Conservation (phyloP, 2,888 invertebrate genomes). For the Masnerella sp. region DNA sequence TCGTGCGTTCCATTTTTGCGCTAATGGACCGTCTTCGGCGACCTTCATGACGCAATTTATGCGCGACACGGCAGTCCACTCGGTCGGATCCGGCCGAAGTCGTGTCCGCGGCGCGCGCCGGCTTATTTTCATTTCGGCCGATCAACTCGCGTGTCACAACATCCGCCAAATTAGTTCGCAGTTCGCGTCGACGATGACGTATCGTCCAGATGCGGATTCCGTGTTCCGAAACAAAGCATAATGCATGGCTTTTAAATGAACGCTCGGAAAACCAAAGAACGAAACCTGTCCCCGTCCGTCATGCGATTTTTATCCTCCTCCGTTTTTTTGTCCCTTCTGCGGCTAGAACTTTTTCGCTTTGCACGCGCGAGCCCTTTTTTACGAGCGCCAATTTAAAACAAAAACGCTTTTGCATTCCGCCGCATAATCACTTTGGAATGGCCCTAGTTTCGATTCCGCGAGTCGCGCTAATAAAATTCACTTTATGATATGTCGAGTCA, state of each 20-base stretch:
- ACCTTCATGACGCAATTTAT: constrained; percentile 52
- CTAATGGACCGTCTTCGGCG: constrained; percentile 19
- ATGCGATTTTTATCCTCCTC: too few relatives aligned
- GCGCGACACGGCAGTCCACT: constrained; percentile 16
- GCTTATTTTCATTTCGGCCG: constrained; percentile 51
- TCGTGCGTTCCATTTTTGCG: constrained; percentile 19
- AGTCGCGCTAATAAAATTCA: too few relatives aligned
- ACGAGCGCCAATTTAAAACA: too few relatives aligned
- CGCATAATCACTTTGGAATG: too few relatives aligned
- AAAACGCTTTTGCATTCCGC: too few relatives aligned
- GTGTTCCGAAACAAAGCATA: constrained; percentile 27
- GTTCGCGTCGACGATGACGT: constrained; percentile 31
- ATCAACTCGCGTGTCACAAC: constrained; percentile 44
- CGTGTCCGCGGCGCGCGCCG: constrained; percentile 36
- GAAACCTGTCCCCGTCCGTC: too few relatives aligned
- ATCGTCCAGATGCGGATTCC: constrained; percentile 31
- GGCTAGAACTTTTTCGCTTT: too few relatives aligned
- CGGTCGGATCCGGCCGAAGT: too few relatives aligned
- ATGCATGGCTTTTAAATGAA: constrained; percentile 34
- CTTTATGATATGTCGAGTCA: too few relatives aligned
- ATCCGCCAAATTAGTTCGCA: constrained; percentile 48
- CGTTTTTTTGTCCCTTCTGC: too few relatives aligned
- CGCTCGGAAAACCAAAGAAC: constrained; percentile 6
- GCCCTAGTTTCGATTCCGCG: too few relatives aligned
- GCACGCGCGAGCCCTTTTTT: too few relatives aligned